Evolutionary conservation across 1,140 invertebrate species (phyloP).

Genomic region (Drosophila varians): DNA sequence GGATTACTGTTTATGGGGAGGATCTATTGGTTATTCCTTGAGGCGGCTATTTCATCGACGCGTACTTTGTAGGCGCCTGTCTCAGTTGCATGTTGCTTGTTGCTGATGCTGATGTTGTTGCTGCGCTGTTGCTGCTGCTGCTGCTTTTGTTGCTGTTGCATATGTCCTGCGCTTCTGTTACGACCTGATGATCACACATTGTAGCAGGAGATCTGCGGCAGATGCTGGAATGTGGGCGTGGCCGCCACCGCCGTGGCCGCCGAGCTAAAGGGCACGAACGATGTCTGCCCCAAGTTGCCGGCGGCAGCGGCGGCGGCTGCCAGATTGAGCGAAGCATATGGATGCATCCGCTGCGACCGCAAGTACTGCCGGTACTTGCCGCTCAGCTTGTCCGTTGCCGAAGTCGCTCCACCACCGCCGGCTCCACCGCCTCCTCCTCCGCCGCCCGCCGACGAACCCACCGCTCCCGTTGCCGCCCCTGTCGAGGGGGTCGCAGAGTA

Average conservation of each 20-base stretch:
- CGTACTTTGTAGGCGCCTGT: constrained; percentile 77
- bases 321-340: constrained; percentile 83
- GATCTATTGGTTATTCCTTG: constrained; percentile 44
- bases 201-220: constrained; percentile 85
- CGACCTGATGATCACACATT: constrained; percentile 84
- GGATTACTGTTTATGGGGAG: constrained; percentile 41
- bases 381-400: constrained; percentile 83
- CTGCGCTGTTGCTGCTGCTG: background rate
- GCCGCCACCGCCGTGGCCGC: constrained; percentile 63
- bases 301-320: constrained; percentile 64
- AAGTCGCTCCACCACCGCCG: constrained; percentile 20
- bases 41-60: constrained; percentile 63
- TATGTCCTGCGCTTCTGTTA: constrained; percentile 3
- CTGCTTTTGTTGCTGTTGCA: constrained; percentile 7
- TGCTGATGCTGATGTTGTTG: constrained; percentile 4
- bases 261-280: constrained; percentile 83
- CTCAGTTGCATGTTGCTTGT: constrained; percentile 51
- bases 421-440: constrained; percentile 19
- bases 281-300: constrained; percentile 69
- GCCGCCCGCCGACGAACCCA: constrained; percentile 17
- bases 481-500: constrained; percentile 52
- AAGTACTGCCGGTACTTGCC: constrained; percentile 85
- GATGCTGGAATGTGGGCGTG: constrained; percentile 83
- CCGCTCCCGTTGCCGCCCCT: constrained; percentile 46
- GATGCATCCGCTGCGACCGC: constrained; percentile 85